These are phyloP conservation scores for Zaprionus bogoriensis DNA, from an alignment of 2,888 invertebrate genomes.

Conservation along the genomic window DNA sequence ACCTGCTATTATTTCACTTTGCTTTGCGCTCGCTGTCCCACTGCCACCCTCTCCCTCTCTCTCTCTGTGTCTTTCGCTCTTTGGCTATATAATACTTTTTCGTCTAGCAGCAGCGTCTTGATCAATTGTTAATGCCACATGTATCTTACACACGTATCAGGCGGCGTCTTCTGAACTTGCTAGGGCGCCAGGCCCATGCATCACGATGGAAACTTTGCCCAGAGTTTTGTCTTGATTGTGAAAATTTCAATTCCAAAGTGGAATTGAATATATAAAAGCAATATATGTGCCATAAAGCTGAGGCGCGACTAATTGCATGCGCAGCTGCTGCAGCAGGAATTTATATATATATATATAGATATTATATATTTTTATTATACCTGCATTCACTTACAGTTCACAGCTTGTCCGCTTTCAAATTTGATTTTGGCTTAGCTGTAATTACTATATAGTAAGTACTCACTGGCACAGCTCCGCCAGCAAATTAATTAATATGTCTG, in stretches of 20 bases:
- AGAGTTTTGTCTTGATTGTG: conserved; percentile 9
- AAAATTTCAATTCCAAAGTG: conserved; percentile 16
- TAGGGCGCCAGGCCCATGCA: conserved; percentile 63
- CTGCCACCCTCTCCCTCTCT: conserved; percentile 11
- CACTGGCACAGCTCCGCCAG: not conserved
- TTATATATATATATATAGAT: not conserved
- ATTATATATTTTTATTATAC: too few species aligned
- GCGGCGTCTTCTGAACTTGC: conserved; percentile 65
- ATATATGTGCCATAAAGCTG: not conserved
- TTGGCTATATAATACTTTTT: conserved; percentile 68
- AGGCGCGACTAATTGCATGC: conserved; percentile 30
- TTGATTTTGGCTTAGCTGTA: conserved; percentile 9
- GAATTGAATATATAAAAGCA: not conserved
- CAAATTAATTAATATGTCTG: conserved; percentile 30
- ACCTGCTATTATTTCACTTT: conserved; percentile 75
- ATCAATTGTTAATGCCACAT: conserved; percentile 75
- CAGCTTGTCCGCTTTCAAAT: not conserved
- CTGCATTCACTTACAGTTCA: too few species aligned
- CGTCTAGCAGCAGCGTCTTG: conserved; percentile 51
- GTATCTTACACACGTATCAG: conserved; percentile 58
- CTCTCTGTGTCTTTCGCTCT: conserved; percentile 38
- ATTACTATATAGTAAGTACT: conserved; percentile 12
- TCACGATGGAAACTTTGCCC: conserved; percentile 60
- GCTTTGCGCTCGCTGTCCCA: conserved; percentile 31
- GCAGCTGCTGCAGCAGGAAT: conserved; percentile 30